Percentiles rank a stretch among this genome's conserved stretches.
phyloP scores from a whole-genome alignment of 2,797 vertebrate genomes.

The Adrianichthys oophorus region DNA sequence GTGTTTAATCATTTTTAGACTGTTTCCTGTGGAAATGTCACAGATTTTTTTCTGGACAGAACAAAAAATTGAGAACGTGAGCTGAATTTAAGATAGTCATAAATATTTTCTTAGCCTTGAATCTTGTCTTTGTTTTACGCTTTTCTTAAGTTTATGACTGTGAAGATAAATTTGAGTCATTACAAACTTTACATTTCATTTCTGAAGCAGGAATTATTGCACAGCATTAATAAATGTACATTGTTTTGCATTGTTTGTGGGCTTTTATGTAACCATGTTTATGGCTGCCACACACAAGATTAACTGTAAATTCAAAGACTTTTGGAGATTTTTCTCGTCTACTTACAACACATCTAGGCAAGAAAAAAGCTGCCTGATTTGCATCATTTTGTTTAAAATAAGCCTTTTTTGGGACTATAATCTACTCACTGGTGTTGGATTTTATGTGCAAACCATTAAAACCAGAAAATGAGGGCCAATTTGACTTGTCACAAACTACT shows the following conservation, averaged over 20 bases:
- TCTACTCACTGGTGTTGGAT: conserved; percentile 10
- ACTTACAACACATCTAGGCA: neutral
- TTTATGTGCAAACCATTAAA: conserved; percentile 3
- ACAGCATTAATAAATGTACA: conserved; percentile 7
- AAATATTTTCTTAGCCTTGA: too few relatives aligned
- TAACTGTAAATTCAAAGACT: neutral
- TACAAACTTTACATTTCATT: conserved; percentile 7
- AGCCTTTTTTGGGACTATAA: conserved; percentile 6
- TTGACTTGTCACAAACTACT: too few relatives aligned
- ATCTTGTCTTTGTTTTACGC: neutral
- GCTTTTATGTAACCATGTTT: neutral
- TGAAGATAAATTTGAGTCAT: neutral
- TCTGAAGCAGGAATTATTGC: conserved; percentile 9
- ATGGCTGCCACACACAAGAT: neutral
- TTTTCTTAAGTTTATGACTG: conserved; percentile 2
- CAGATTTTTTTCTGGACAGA: conserved; percentile 26
- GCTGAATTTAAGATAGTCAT: conserved; percentile 8
- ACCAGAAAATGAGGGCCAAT: too few relatives aligned
- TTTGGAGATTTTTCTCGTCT: neutral
- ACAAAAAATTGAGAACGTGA: conserved; percentile 6
- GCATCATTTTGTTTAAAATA: neutral
- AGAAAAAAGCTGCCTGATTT: neutral
- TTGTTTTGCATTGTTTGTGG: neutral
- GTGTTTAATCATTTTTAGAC: conserved; percentile 27
- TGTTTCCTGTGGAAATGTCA: conserved; percentile 25